phyloP scores from a whole-genome alignment of 2,797 vertebrate genomes.

The Smutsia temminckii region DNA sequence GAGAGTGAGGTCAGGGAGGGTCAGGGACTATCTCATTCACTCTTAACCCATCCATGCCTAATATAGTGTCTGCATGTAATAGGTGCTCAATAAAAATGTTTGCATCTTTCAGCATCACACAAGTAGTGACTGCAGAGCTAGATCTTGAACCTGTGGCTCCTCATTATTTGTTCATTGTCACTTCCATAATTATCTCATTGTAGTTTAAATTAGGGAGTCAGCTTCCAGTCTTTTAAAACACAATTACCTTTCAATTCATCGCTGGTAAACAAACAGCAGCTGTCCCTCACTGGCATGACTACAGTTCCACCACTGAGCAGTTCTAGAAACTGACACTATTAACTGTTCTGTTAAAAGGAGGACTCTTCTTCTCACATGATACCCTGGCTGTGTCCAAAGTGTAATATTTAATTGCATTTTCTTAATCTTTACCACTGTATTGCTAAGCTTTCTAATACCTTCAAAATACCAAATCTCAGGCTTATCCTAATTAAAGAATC shows the following conservation, averaged over 20 bases:
- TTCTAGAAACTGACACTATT: constrained; percentile 52
- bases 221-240: constrained; percentile 57
- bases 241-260: constrained; percentile 18
- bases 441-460: constrained; percentile 92
- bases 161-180: not conserved
- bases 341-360: constrained; percentile 51
- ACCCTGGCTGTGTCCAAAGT: constrained; percentile 84
- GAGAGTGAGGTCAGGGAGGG: not conserved
- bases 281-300: constrained; percentile 56
- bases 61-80: not conserved
- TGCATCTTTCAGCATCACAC: not conserved
- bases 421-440: constrained; percentile 91
- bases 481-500: constrained; percentile 99
- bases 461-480: constrained; percentile 91
- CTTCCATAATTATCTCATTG: constrained; percentile 26
- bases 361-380: constrained; percentile 50
- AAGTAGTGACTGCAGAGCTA: not conserved
- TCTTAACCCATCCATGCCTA: not conserved
- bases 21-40: not conserved
- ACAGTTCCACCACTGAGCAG: not conserved
- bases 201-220: constrained; percentile 57
- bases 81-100: not conserved
- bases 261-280: constrained; percentile 66
- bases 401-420: constrained; percentile 90
- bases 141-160: not conserved